These are phyloP conservation scores for Cepaea nemoralis DNA, from an alignment of 1,140 invertebrate species.

Conservation along the genomic window DNA sequence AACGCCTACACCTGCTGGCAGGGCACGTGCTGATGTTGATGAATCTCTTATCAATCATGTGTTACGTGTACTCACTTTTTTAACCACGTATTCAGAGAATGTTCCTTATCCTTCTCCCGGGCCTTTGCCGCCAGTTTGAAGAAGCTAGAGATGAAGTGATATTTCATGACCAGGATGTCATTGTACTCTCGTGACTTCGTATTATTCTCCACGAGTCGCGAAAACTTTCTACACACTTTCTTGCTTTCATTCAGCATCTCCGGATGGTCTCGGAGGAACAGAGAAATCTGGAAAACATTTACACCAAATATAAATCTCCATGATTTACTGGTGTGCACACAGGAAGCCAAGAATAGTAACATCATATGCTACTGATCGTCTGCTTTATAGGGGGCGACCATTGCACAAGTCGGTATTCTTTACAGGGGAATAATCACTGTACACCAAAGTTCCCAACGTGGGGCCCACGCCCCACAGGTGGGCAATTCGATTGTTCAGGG, in stretches of 20 bases:
- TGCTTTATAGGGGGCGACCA: too few species aligned
- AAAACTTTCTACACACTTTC: constrained; percentile 85
- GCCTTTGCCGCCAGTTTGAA: constrained; percentile 70
- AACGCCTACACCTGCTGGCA: too few species aligned
- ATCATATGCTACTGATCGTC: too few species aligned
- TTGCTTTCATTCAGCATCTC: constrained; percentile 81
- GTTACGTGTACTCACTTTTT: constrained; percentile 65
- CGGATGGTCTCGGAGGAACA: constrained; percentile 82
- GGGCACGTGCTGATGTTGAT: too few species aligned
- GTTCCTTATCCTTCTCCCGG: constrained; percentile 46
- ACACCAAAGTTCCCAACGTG: too few species aligned
- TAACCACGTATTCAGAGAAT: constrained; percentile 54
- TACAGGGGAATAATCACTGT: too few species aligned
- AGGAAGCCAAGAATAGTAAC: too few species aligned
- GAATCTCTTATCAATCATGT: too few species aligned
- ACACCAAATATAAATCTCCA: not conserved
- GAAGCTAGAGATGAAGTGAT: constrained; percentile 86
- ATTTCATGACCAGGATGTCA: constrained; percentile 93
- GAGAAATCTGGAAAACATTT: constrained; percentile 77
- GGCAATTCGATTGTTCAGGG: too few species aligned
- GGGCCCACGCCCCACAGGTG: too few species aligned
- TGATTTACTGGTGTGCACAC: not conserved
- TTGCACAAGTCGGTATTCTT: too few species aligned
- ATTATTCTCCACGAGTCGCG: constrained; percentile 87
- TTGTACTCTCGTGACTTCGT: constrained; percentile 88